Conservation (phyloP, 2,888 invertebrate species). For the Mythimna vitellina region DNA sequence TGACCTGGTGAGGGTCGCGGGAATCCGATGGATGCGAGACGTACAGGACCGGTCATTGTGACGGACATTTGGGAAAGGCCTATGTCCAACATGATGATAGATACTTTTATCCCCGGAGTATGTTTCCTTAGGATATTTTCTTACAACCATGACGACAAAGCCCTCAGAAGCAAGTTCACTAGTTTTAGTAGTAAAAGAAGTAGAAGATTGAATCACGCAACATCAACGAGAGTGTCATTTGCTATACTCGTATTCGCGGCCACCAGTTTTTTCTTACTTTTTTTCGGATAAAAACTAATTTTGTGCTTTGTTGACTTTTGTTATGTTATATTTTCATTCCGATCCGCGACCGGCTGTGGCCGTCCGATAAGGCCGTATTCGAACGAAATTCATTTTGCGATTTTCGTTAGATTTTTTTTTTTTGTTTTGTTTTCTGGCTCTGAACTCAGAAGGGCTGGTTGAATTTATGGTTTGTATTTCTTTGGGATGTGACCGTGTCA, state of each 20-base stretch:
- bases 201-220: background rate
- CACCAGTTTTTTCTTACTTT: constrained; percentile 80
- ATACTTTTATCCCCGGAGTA: too few relatives aligned
- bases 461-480: constrained; percentile 26
- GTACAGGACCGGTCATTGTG: too few relatives aligned
- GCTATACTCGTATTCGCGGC: constrained; percentile 75
- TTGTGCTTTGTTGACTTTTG: constrained; percentile 87
- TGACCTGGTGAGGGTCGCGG: too few relatives aligned
- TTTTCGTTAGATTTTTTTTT: constrained; percentile 67
- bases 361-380: constrained; percentile 70
- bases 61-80: too few relatives aligned
- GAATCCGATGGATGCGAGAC: too few relatives aligned
- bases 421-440: constrained; percentile 49
- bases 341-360: constrained; percentile 73
- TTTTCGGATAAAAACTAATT: constrained; percentile 86
- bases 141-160: too few relatives aligned
- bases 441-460: constrained; percentile 21
- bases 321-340: constrained; percentile 84
- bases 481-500: background rate
- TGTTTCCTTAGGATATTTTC: too few relatives aligned
- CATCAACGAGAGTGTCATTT: constrained; percentile 35
- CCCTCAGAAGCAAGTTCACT: too few relatives aligned
- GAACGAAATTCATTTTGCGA: constrained; percentile 66
- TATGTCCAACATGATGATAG: too few relatives aligned
- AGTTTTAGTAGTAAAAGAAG: too few relatives aligned